Evolutionary conservation across 2,113 vertebrate genomes (phyloP).

Genomic region (Bubo scandiacus): DNA sequence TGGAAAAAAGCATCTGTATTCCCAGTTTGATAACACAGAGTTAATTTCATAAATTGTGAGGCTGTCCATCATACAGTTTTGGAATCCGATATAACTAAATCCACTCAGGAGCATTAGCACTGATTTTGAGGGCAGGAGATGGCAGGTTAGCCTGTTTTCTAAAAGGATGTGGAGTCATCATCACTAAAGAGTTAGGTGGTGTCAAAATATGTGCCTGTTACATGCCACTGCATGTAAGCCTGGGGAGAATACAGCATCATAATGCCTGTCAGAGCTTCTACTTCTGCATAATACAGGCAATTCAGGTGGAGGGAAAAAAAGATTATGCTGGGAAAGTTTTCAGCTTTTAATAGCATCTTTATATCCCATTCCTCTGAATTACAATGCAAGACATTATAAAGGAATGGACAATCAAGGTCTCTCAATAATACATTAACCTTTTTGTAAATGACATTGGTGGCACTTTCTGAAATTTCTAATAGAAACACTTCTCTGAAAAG

Average conservation of each 20-base stretch:
- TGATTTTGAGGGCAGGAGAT: background rate
- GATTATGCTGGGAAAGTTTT: background rate
- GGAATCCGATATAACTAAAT: background rate
- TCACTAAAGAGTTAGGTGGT: background rate
- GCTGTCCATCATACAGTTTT: background rate
- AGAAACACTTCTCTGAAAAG: slow-evolving; percentile 41
- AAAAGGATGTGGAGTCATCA: background rate
- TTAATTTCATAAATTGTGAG: slow-evolving; percentile 6
- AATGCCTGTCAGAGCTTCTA: background rate
- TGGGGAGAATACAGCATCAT: background rate
- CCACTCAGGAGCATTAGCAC: background rate
- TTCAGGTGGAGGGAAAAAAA: background rate
- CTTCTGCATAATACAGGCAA: background rate
- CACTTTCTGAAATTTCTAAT: slow-evolving; percentile 43
- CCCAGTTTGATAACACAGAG: background rate
- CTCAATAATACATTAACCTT: slow-evolving; percentile 56
- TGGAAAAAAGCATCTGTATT: background rate
- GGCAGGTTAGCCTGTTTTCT: background rate
- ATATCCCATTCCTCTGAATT: slow-evolving; percentile 14
- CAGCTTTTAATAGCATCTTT: slow-evolving; percentile 19
- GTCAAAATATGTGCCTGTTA: background rate
- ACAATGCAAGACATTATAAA: background rate
- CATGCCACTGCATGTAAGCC: background rate
- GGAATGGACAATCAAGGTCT: background rate
- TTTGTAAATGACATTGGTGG: slow-evolving; percentile 24